phyloP scores from a whole-genome alignment of 2,888 invertebrate genomes.

The Lepas anatifera region DNA sequence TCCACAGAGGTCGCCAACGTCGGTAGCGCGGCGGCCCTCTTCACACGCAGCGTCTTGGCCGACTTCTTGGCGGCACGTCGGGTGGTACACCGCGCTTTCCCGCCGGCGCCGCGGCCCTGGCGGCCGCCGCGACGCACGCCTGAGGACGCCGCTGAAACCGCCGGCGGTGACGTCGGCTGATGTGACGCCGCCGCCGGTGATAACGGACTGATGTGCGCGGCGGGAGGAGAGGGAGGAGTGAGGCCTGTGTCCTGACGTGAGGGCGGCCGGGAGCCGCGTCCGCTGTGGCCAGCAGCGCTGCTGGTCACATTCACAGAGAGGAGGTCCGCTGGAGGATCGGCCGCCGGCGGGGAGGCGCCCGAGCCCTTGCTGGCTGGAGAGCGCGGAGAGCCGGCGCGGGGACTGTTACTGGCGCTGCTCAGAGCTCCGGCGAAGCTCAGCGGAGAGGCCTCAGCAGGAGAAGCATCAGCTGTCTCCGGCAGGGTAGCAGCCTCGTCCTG shows the following conservation, averaged over 20 bases:
- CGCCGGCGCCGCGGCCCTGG: not conserved
- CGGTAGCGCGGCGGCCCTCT: not conserved
- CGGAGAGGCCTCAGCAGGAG: not conserved
- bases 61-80: not conserved
- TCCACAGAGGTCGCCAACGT: not conserved
- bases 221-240: not conserved
- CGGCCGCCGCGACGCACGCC: not conserved
- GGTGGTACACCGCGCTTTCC: not conserved
- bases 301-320: no score
- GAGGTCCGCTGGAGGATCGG: no score
- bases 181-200: not conserved
- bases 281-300: no score
- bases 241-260: not conserved
- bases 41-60: not conserved
- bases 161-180: not conserved
- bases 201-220: not conserved
- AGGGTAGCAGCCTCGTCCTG: not conserved
- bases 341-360: not conserved
- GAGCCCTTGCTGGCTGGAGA: not conserved
- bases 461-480: not conserved
- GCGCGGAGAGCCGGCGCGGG: not conserved
- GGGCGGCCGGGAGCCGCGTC: not conserved
- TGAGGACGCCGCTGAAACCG: not conserved
- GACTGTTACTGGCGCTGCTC: not conserved
- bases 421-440: constrained; percentile 6